Conservation (phyloP, 2,113 vertebrate genomes). For the Hippopotamus amphibius region DNA sequence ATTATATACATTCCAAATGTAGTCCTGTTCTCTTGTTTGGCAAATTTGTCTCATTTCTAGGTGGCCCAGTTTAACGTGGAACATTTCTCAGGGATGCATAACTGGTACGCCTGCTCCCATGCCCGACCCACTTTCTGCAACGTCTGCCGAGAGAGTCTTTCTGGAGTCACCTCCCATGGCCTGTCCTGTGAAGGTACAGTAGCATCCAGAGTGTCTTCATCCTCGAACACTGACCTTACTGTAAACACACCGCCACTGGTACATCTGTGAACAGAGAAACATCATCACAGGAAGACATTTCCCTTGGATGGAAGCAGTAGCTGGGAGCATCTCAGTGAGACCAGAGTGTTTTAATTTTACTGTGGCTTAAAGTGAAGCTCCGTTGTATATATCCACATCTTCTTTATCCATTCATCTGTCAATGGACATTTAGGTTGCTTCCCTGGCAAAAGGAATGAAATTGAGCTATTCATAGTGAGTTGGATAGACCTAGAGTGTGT, state of each 20-base stretch:
- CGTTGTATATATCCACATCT: background rate
- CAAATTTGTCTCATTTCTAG: conserved; percentile 93
- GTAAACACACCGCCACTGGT: background rate
- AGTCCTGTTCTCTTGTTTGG: conserved; percentile 84
- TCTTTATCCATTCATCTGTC: no score
- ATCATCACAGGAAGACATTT: background rate
- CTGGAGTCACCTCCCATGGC: conserved; percentile 98
- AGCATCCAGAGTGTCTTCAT: rapidly evolving
- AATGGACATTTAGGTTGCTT: no score
- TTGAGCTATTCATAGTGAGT: no score
- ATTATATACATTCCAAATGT: background rate
- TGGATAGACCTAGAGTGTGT: no score
- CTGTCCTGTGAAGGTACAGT: conserved; percentile 98
- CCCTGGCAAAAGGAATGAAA: no score
- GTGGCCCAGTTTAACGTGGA: conserved; percentile 99
- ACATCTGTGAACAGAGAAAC: background rate
- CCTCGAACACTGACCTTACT: rapidly evolving
- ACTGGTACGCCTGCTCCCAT: conserved; percentile 99
- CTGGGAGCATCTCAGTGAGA: background rate
- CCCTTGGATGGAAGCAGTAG: background rate
- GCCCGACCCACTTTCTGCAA: conserved; percentile 99
- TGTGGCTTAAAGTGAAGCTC: background rate
- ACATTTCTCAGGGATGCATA: conserved; percentile 99
- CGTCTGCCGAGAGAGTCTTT: conserved; percentile 97
- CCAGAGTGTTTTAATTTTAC: background rate